These are phyloP conservation scores for Xylota sylvarum DNA, from an alignment of 2,888 invertebrate species.

Conservation along the genomic window DNA sequence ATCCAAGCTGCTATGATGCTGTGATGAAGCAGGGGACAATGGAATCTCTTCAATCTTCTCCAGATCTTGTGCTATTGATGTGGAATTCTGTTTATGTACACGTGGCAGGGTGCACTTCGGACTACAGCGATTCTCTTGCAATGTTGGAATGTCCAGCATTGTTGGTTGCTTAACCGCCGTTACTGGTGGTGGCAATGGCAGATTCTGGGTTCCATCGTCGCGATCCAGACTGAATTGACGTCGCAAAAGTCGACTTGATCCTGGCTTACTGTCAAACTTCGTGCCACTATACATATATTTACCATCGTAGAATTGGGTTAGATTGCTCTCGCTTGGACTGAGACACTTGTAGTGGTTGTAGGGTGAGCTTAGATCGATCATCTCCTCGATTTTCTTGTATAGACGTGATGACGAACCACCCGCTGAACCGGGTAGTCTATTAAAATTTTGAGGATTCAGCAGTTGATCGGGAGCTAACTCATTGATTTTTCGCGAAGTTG, in stretches of 20 bases:
- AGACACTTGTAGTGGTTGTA: conserved; percentile 91
- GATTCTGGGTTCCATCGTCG: conserved; percentile 86
- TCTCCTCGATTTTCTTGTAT: conserved; percentile 85
- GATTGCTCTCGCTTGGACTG: conserved; percentile 87
- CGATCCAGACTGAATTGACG: conserved; percentile 90
- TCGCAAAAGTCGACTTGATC: conserved; percentile 86
- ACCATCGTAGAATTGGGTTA: conserved; percentile 83
- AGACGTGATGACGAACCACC: conserved; percentile 83
- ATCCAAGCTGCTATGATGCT: conserved; percentile 84
- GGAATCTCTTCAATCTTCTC: conserved; percentile 90
- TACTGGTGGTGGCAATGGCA: conserved; percentile 77
- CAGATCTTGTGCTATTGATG: conserved; percentile 88
- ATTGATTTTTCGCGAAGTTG: conserved; percentile 83
- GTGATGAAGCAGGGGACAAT: conserved; percentile 85
- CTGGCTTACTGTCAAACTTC: conserved; percentile 83
- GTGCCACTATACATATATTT: conserved; percentile 82
- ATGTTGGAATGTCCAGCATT: conserved; percentile 83
- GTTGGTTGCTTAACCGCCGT: conserved; percentile 80
- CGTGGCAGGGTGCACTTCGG: conserved; percentile 80
- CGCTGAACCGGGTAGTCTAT: conserved; percentile 82
- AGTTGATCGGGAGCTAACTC: conserved; percentile 83
- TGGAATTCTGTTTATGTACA: conserved; percentile 89
- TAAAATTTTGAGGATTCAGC: conserved; percentile 83
- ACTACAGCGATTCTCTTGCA: conserved; percentile 83
- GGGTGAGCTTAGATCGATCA: conserved; percentile 89